Evolutionary conservation across 1,140 invertebrate species (phyloP), one percentile per base, ranked within the genome.

Genomic region (Cotesia vestalis): DNA sequence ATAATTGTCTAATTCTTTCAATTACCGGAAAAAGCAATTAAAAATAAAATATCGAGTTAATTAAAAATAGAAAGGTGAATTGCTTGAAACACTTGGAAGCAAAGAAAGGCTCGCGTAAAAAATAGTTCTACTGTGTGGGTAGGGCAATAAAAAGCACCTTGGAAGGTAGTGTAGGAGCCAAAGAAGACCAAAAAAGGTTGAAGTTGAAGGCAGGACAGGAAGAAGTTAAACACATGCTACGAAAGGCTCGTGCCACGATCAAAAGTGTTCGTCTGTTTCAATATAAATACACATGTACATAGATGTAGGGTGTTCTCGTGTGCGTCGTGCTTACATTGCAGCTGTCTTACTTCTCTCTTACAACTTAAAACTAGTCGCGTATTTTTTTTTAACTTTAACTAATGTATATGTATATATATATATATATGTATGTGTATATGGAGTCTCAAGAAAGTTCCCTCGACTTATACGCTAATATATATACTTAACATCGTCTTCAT

Each of bases 231-330:
- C 83, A 85, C 82, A 84, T 84, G 83, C 78, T 80, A 76, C 66
- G 74, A 77, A 66, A 78, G 83, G 83, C 83, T 86, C 83, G 84
- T 84, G 84, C 82, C 84, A 83, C 80, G 76, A 83, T 85, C 82
- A 80, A 76, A 78, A 64, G 78, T 84, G 63, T 67, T 27, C 5
- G 40, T 46, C 40, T 46, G 40, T 46, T 46, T 11, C 6, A 46
- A 46, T 46, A 46, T 46, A 46, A 46, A 6, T 46, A 40, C 38
- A 46, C 11, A 46, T 46, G 11, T 46, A 46, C 11, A 6, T 9
- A 46, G 11, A 46, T 46, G 6, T 46, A 11, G 5, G 6, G 40
- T 27, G 27, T 27, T 2, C 27, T 27, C 3, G n/a, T 66, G 52
- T 73, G 46, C 68, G 52, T 64, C 82, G 83, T 79, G 80, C 77